Percentiles rank a stretch among this genome's conserved stretches.
Evolutionary conservation across 35 echinoderm and acorn worm genomes (phyloP).

Genomic region (Stichopus chloronotus): DNA sequence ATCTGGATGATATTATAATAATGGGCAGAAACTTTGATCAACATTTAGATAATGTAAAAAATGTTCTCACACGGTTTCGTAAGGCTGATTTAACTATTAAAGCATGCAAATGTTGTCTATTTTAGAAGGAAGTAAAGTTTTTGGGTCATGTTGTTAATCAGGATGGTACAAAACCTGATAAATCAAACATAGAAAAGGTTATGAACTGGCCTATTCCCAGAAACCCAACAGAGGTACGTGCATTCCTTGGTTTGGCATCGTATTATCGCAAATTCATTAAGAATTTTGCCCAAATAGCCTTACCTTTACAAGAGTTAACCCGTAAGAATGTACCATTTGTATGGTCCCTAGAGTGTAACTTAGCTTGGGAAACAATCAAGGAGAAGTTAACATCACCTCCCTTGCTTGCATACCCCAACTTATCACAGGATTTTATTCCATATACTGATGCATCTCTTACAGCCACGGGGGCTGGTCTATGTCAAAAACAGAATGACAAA

Average conservation of each 20-base stretch:
- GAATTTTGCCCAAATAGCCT: constrained; percentile 35
- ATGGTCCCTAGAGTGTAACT: constrained; percentile 45
- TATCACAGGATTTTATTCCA: constrained; percentile 9
- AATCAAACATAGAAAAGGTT: constrained; percentile 50
- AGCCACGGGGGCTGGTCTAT: constrained; percentile 30
- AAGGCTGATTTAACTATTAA: constrained; percentile 60
- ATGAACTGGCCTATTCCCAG: constrained; percentile 52
- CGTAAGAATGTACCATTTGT: background rate
- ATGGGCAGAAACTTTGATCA: constrained; percentile 63
- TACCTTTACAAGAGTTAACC: constrained; percentile 29
- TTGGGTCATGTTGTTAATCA: constrained; percentile 63
- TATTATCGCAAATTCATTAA: constrained; percentile 47
- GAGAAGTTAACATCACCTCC: constrained; percentile 1
- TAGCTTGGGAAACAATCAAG: too few species aligned
- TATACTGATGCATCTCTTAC: constrained; percentile 30
- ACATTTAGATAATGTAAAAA: constrained; percentile 45
- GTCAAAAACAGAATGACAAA: background rate
- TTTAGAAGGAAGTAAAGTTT: constrained; percentile 58
- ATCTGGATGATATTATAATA: constrained; percentile 59
- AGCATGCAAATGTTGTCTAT: constrained; percentile 65
- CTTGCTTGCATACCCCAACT: constrained; percentile 32
- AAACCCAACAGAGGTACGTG: background rate
- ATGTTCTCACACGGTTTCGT: constrained; percentile 57
- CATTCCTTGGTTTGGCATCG: constrained; percentile 11
- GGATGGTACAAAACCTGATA: constrained; percentile 62